Conservation (phyloP, 2,113 vertebrate species). For the Cheirogaleus medius region DNA sequence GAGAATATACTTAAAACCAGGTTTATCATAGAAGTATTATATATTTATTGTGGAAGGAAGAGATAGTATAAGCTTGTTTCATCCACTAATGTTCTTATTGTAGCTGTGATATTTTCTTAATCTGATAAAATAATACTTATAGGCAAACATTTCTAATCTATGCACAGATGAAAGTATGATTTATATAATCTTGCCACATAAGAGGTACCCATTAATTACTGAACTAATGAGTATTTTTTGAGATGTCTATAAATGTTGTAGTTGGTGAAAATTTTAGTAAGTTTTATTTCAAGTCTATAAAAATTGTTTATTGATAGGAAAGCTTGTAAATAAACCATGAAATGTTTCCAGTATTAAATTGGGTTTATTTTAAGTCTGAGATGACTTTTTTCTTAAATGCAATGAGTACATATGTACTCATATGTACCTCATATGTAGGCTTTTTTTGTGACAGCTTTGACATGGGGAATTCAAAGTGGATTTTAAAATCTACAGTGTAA, state of each 20-base stretch:
- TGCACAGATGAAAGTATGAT: background rate
- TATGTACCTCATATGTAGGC: no score
- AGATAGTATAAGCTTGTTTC: background rate
- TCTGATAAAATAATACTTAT: background rate
- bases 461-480: background rate
- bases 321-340: background rate
- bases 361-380: background rate
- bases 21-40: background rate
- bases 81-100: conserved; percentile 19
- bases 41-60: conserved; percentile 32
- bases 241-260: background rate
- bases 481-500: background rate
- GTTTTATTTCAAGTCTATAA: conserved; percentile 9
- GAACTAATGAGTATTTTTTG: background rate
- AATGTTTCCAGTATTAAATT: background rate
- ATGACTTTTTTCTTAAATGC: background rate
- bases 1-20: conserved; percentile 23
- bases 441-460: conserved; percentile 1
- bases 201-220: background rate
- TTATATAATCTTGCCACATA: background rate
- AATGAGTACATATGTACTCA: background rate
- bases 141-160: background rate
- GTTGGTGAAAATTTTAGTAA: background rate
- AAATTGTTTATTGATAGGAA: background rate
- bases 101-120: background rate